A percentile compares a stretch with the other conserved stretches of the same genome.
These are phyloP conservation scores for Hecatera dysodea DNA, from an alignment of 2,888 invertebrate species.

Conservation along the genomic window DNA sequence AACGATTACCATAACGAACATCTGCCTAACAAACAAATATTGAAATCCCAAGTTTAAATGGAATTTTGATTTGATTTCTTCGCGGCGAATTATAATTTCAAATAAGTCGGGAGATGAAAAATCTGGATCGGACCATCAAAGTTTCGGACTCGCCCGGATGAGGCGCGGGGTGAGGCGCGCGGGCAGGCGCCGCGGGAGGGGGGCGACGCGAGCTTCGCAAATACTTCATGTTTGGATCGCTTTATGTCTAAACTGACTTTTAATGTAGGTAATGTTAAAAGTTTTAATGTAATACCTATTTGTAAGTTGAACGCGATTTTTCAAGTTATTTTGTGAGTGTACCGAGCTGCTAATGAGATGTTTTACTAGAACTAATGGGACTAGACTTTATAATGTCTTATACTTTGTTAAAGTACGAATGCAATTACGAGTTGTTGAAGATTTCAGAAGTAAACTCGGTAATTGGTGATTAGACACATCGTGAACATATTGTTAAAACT, in stretches of 20 bases:
- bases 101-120: constrained; percentile 89
- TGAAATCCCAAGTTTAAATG: constrained; percentile 88
- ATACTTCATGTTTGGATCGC: constrained; percentile 79
- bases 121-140: constrained; percentile 88
- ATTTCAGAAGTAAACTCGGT: constrained; percentile 22
- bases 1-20: constrained; percentile 75
- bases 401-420: constrained; percentile 38
- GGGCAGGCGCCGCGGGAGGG: constrained; percentile 6
- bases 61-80: constrained; percentile 91
- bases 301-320: constrained; percentile 70
- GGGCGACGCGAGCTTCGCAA: constrained; percentile 65
- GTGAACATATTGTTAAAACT: not conserved
- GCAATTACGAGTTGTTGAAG: constrained; percentile 40
- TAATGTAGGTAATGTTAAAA: constrained; percentile 81
- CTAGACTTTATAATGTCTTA: constrained; percentile 41
- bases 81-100: constrained; percentile 88
- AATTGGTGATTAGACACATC: constrained; percentile 31
- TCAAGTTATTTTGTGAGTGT: constrained; percentile 63
- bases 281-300: constrained; percentile 79
- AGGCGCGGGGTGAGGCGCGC: constrained; percentile 38
- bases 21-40: constrained; percentile 86
- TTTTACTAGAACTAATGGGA: constrained; percentile 53
- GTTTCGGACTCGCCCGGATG: constrained; percentile 76
- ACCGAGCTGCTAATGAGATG: constrained; percentile 61
- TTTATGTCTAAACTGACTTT: constrained; percentile 85